Base-by-base conservation (phyloP, 2,113 vertebrate species). In the Erpornis zantholeuca region DNA sequence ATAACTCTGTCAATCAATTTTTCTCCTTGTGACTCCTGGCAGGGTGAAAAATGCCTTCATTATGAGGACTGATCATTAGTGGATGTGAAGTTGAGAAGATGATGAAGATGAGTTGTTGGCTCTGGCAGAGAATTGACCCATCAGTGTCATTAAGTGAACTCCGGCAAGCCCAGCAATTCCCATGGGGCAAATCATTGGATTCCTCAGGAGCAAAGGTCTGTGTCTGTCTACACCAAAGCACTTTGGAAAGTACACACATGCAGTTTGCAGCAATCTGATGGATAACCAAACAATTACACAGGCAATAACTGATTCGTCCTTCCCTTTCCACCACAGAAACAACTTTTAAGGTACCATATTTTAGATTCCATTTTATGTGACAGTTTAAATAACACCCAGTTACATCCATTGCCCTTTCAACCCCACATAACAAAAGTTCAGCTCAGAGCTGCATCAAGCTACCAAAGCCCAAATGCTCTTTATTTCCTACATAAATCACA, bases 1-100 rank as follows among this genome's bases (percentile, higher is more conserved):
- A 97, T 97, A 97, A 97, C 95, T 97, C 97, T 97, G 97, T 97
- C 97, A 97, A 97, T 97, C 97, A 97, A 96, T 97, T 97, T 96
- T 96, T 97, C 95, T 97, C 96, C 97, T 96, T 92, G 93, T 96
- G 96, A 97, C 96, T 97, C 92, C 87, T 96, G 88, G 88, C 96
- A 97, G 97, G 93, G 96, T 97, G 96, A 97, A 97, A 97, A 97
- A 97, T 97, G 94, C 97, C 96, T 97, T 96, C 96, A 97, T 97
- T 97, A 97, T 92, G 73, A 95, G 82, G 92, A 96, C 95, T 97
- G 97, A 97, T 97, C 93, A 96, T 97, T 97, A 97, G 95, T 97
- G 94, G 93, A 97, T 97, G 96, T 87, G 94, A 97, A 97, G 95
- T 95, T 96, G 97, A 97, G 96, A 96, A 94, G 96, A 97, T 92